A percentile compares a stretch with the other conserved stretches of the same genome.
phyloP scores from a whole-genome alignment of 2,113 vertebrate genomes.

The Tiliqua scincoides region DNA sequence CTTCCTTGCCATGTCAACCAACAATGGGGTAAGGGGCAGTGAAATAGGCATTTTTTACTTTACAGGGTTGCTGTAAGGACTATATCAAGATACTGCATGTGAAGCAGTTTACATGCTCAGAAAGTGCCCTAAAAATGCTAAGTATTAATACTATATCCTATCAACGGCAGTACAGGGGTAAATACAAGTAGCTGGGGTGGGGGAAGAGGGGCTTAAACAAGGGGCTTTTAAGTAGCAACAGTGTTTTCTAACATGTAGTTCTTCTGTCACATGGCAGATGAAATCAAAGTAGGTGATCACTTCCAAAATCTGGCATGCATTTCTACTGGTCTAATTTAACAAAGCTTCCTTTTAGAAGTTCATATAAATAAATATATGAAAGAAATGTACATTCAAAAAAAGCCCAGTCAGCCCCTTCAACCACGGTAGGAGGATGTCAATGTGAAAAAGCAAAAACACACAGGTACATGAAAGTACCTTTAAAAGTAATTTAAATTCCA shows the following conservation, averaged over 20 bases:
- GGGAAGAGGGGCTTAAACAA: neutral
- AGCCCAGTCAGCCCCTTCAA: neutral
- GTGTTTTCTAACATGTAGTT: neutral
- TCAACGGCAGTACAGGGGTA: neutral
- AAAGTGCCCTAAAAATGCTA: too few relatives aligned
- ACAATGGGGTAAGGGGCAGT: too few relatives aligned
- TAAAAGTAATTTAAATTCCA: neutral
- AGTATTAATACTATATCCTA: too few relatives aligned
- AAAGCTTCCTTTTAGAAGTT: neutral
- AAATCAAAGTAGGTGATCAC: neutral
- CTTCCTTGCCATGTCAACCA: neutral
- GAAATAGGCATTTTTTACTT: too few relatives aligned
- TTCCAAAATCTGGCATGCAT: neutral
- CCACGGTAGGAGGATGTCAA: neutral
- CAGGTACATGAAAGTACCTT: neutral
- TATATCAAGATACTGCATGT: too few relatives aligned
- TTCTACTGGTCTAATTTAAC: neutral
- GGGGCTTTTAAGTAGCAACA: neutral
- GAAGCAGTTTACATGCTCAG: too few relatives aligned
- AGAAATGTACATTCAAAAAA: neutral
- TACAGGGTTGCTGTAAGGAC: too few relatives aligned
- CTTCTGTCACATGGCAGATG: too few relatives aligned
- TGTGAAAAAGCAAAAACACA: neutral
- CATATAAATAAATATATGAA: neutral
- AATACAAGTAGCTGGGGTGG: too few relatives aligned